Evolutionary conservation across 2,888 invertebrate genomes (phyloP), one percentile per base, ranked within the genome.

Genomic region (Saturnia pavonia): DNA sequence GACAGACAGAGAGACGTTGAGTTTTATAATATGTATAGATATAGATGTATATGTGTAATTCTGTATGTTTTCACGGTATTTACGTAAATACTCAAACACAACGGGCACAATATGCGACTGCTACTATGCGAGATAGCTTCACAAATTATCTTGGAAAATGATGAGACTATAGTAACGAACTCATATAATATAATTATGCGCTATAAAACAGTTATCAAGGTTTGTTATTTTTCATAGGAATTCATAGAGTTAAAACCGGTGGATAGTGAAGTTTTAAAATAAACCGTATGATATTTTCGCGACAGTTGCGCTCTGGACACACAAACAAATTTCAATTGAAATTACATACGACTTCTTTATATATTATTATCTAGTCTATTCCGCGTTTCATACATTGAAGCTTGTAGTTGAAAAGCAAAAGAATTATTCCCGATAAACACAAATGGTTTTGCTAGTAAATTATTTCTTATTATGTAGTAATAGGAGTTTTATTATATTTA

Each of bases 181-280:
- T 40, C 65, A 40, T 60, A 60, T 60, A 60, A 60, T 27, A 60
- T 65, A 22, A 65, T 40, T 65, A 40, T 34, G 65, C 40, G 65
- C 65, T 65, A 65, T 65, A 65, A 65, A 65, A 65, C 65, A 40
- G 65, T 65, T 65, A 65, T 40, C 65, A 65, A 65, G 65, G 65
- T 65, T 65, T 65, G 65, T 65, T 65, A 65, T 65, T 34, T 65
- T 65, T 65, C 65, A 40, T 34, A 40, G 65, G 65, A 65, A 65
- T 65, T 65, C 40, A 11, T 34, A 1, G 65, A 65, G 65, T 65
- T 65, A 40, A 65, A 63, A 14, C 65, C 14, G 25, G 16, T 40
- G 65, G 40, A 65, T 65, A 40, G 65, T 40, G 65, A 40, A 65
- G 40, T 65, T 65, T 65, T 65, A 65, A 65, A 65, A 65, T 65